phyloP scores from a whole-genome alignment of 2,797 vertebrate genomes.

The Falco rusticolus region DNA sequence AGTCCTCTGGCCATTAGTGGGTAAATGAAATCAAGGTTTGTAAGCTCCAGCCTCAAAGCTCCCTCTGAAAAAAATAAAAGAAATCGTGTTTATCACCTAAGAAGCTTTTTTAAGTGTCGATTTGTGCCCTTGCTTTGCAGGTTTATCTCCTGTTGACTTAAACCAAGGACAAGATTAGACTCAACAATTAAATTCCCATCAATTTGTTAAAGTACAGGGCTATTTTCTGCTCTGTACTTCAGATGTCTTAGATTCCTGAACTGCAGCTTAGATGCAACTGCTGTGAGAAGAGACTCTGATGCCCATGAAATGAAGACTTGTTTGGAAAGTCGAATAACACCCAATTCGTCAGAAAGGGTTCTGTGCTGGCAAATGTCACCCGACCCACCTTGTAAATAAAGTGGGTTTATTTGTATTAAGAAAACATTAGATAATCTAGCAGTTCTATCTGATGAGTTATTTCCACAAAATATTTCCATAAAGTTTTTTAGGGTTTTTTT shows the following conservation, averaged over 20 bases:
- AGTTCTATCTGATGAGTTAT: not conserved
- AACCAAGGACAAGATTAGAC: slow-evolving; percentile 31
- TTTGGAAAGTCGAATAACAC: not conserved
- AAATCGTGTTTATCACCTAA: not conserved
- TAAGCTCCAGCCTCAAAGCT: not conserved
- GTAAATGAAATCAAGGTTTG: not conserved
- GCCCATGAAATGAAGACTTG: not conserved
- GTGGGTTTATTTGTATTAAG: not conserved
- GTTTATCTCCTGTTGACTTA: slow-evolving; percentile 33
- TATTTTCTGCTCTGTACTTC: not conserved
- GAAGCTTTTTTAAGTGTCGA: not conserved
- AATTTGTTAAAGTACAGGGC: not conserved
- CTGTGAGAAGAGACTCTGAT: not conserved
- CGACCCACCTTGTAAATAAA: not conserved
- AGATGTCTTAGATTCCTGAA: not conserved
- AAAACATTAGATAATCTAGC: not conserved
- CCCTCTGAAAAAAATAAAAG: not conserved
- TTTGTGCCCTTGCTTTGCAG: not conserved
- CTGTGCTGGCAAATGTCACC: not conserved
- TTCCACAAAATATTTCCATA: not conserved
- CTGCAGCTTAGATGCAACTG: not conserved
- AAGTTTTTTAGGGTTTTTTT: not conserved
- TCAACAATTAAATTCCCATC: not conserved
- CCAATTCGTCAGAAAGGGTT: not conserved
- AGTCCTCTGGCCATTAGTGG: not conserved